Evolutionary conservation across 37 sponge, comb jelly and placozoan species (phyloP).

Genomic region (Amphimedon queenslandica): DNA sequence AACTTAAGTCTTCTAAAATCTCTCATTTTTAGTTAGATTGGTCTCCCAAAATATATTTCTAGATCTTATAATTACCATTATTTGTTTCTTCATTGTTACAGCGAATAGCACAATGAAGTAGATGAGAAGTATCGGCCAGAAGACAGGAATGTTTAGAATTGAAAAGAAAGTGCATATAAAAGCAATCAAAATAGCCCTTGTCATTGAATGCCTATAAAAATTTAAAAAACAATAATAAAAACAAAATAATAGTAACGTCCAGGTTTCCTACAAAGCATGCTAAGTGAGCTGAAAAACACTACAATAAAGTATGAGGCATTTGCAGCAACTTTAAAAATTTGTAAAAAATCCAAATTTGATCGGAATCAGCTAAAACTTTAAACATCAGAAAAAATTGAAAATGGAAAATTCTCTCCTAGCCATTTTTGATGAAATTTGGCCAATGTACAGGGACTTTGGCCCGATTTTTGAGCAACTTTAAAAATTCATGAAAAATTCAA

Average conservation of each 20-base stretch:
- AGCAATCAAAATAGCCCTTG: slow-evolving; percentile 68
- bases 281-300: no score
- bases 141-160: slow-evolving; percentile 89
- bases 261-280: no score
- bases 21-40: no score
- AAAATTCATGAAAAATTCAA: no score
- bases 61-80: slow-evolving; percentile 60
- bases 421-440: no score
- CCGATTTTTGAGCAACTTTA: no score
- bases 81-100: slow-evolving; percentile 93
- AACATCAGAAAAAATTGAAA: background rate
- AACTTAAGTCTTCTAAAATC: no score
- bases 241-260: background rate
- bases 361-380: no score
- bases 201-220: slow-evolving; percentile 50
- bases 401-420: no score
- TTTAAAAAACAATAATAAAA: background rate
- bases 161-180: slow-evolving; percentile 74
- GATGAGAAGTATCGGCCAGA: slow-evolving; percentile 83
- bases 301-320: background rate
- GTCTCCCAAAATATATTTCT: no score
- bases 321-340: no score
- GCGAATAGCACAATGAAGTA: slow-evolving; percentile 85
- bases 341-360: no score
- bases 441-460: background rate